A percentile compares a stretch with the other conserved stretches of the same genome.
These are phyloP conservation scores for Graptemys geographica DNA, from an alignment of 2,797 vertebrate species.

Conservation along the genomic window DNA sequence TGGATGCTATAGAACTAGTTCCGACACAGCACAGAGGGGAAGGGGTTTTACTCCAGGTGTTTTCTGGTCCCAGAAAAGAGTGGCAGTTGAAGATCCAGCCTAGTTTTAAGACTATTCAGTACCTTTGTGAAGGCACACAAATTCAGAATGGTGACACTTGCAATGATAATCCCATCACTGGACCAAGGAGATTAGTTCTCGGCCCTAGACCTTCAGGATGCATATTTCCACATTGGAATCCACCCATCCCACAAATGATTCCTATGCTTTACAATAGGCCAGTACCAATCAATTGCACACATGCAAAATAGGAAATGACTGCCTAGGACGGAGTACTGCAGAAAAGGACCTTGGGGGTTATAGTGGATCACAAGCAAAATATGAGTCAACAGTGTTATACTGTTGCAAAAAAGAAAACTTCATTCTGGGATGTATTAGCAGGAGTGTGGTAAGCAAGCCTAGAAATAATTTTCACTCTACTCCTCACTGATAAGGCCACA, in stretches of 20 bases:
- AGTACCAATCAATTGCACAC: background rate
- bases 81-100: background rate
- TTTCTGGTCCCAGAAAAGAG: background rate
- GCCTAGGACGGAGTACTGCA: background rate
- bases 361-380: background rate
- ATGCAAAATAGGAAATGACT: background rate
- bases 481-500: background rate
- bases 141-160: background rate
- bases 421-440: background rate
- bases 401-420: background rate
- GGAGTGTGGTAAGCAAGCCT: background rate
- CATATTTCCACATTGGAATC: background rate
- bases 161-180: background rate
- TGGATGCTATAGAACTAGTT: background rate
- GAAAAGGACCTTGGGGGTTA: background rate
- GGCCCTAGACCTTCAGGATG: background rate
- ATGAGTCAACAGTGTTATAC: background rate
- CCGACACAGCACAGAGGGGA: background rate
- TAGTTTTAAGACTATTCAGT: background rate
- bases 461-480: background rate
- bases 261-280: background rate
- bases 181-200: background rate
- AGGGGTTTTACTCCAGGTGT: background rate
- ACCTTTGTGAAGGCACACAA: background rate
- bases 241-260: background rate